Conservation (phyloP, 2,888 invertebrate genomes). For the Xylota segnis region DNA sequence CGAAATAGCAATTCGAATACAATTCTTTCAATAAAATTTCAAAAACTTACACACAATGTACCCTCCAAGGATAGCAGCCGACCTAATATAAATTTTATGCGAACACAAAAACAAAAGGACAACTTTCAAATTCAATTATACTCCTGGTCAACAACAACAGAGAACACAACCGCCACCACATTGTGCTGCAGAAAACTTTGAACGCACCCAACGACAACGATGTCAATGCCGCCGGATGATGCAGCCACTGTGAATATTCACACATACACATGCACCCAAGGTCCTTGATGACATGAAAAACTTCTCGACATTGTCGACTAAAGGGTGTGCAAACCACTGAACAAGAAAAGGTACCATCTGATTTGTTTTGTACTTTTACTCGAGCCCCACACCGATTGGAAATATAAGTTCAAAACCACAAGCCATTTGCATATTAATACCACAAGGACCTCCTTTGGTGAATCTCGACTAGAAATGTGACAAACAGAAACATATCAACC, state of each 20-base stretch:
- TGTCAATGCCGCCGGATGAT: not conserved
- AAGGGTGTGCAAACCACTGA: not conserved
- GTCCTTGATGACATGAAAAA: not conserved
- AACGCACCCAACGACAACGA: not conserved
- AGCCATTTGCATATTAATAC: conserved; percentile 1
- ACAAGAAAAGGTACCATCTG: not conserved
- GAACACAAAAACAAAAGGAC: conserved; percentile 1
- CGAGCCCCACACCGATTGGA: not conserved
- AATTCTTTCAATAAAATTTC: not conserved
- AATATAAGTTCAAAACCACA: not conserved
- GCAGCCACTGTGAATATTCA: not conserved
- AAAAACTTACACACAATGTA: not conserved
- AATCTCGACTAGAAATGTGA: not conserved
- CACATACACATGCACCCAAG: not conserved
- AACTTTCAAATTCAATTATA: conserved; percentile 5
- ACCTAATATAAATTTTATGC: not conserved
- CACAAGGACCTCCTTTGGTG: not conserved
- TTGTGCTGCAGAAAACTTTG: not conserved
- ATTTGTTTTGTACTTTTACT: not conserved
- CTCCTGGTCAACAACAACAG: conserved; percentile 5
- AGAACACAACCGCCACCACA: not conserved
- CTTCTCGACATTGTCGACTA: not conserved
- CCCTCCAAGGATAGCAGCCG: not conserved
- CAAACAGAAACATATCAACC: not conserved
- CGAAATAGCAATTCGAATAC: not conserved